Evolutionary conservation across 1,140 invertebrate species (phyloP).

Genomic region (Heliothis subflexa): DNA sequence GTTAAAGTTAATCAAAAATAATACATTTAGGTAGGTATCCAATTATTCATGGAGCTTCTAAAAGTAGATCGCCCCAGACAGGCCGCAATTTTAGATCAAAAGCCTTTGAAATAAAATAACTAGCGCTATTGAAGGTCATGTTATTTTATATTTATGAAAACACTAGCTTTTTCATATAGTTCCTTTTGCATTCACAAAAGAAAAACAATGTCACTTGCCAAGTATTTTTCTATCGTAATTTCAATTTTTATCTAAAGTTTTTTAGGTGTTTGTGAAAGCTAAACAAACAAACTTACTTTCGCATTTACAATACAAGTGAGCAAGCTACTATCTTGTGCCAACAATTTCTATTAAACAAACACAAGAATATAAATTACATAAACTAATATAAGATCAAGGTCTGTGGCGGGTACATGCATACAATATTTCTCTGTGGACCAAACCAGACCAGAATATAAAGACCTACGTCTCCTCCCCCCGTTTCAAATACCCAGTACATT

Average conservation of each 20-base stretch:
- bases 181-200: no score
- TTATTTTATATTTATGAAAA: neutral
- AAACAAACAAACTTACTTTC: no score
- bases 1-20: neutral
- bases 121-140: neutral
- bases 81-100: neutral
- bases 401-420: constrained; percentile 50
- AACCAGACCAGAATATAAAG: constrained; percentile 22
- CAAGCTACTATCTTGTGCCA: neutral
- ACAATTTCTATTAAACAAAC: constrained; percentile 52
- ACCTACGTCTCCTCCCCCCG: neutral
- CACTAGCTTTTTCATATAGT: neutral
- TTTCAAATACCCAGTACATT: neutral
- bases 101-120: neutral
- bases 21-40: neutral
- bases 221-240: no score
- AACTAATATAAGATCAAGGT: constrained; percentile 46
- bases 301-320: no score
- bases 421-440: constrained; percentile 52
- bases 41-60: neutral
- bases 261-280: no score
- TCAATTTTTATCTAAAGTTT: no score
- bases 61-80: neutral
- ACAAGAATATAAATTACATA: constrained; percentile 45
- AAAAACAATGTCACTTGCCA: no score